Base-by-base conservation (phyloP, 2,797 vertebrate species). In the Mus minutoides region DNA sequence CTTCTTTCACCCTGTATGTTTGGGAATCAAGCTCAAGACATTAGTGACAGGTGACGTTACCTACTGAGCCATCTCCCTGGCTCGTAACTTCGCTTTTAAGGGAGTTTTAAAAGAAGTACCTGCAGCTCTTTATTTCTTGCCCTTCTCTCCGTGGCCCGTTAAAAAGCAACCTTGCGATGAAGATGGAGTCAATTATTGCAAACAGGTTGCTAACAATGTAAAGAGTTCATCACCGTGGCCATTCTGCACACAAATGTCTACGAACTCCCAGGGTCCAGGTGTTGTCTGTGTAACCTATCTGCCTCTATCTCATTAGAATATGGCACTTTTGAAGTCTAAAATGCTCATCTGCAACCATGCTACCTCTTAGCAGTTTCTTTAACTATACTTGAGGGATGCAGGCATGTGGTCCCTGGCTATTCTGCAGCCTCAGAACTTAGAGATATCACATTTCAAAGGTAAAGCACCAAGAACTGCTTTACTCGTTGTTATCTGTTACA, bases 271-370 rank as follows among this genome's bases (percentile, higher is more conserved):
- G 49, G 79, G 75, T 14, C 60, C 21, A 75, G 43, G 34, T 67
- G 2, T 26, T 73, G 29, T 34, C 49, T 54, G 6, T 34, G 9
- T 2, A 14, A 34, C 17, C 1, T 10, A 64, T 49, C 13, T 84
- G 58, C 71, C 64, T 7, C 0, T n/a, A 37, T 77, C 76, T 62
- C 73, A 71, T 78, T 94, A 67, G 54, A 94, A 82, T 85, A 58
- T 85, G n/a, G 52, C 34, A 43, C 17, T 49, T 85, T 24, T 73
- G 58, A 69, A 92, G 84, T 89, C 14, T 64, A 37, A 87, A 94
- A 79, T 84, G 86, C 17, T 76, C 11, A 4, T 43, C 31, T 7
- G 4, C 2, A 1, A 76, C 54, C 37, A 60, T 5, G 10, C n/a
- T 21, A 31, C 34, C 29, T 71, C 37, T 56, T 54, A n/a, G 40